A percentile compares a stretch with the other conserved stretches of the same genome.
These are phyloP conservation scores for Tachina lurida DNA, from an alignment of 2,888 invertebrate species.

Conservation along the genomic window DNA sequence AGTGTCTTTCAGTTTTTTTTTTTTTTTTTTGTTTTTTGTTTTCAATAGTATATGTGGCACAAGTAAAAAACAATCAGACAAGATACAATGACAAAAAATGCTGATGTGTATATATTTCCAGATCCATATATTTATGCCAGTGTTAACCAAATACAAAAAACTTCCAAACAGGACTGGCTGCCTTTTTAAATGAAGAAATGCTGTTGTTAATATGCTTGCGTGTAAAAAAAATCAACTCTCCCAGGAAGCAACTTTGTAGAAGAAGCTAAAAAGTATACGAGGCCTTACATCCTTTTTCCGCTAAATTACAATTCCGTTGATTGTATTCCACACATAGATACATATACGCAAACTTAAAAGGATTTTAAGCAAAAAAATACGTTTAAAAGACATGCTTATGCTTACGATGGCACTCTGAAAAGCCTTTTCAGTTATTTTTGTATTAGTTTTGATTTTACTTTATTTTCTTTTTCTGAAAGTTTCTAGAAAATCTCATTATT, in stretches of 20 bases:
- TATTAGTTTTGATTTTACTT: too few relatives aligned
- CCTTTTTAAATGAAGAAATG: constrained; percentile 22
- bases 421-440: neutral
- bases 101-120: neutral
- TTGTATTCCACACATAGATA: constrained; percentile 76
- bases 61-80: constrained; percentile 2
- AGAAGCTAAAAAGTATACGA: constrained; percentile 71
- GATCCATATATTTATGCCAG: neutral
- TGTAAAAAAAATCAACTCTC: constrained; percentile 42
- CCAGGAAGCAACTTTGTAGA: constrained; percentile 53
- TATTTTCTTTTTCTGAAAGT: too few relatives aligned
- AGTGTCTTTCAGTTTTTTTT: constrained; percentile 37
- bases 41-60: neutral
- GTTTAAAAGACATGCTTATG: neutral
- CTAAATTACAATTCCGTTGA: constrained; percentile 82
- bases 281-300: constrained; percentile 78
- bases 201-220: constrained; percentile 37
- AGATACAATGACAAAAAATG: neutral
- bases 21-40: neutral
- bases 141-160: constrained; percentile 4
- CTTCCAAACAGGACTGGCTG: constrained; percentile 32
- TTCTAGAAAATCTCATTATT: too few relatives aligned
- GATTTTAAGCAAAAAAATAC: constrained; percentile 1
- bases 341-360: neutral
- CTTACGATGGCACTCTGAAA: neutral